Percentiles rank a stretch among this genome's conserved stretches.
Conservation (phyloP, 2,113 vertebrate species). For the Sarotherodon lohbergeri region DNA sequence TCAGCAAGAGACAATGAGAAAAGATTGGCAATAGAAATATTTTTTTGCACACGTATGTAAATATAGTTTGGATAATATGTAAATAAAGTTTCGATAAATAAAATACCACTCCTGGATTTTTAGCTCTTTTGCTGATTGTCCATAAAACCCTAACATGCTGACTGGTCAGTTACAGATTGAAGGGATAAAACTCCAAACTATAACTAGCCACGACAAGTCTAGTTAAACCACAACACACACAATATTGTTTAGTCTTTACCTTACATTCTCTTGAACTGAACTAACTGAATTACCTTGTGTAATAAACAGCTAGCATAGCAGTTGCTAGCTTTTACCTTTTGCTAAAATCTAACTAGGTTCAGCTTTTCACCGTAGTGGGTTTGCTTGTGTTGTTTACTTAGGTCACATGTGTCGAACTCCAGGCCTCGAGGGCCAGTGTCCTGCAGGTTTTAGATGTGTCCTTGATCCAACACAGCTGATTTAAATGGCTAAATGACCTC, state of each 20-base stretch:
- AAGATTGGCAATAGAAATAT: background rate
- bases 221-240: background rate
- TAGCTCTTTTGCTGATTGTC: background rate
- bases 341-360: background rate
- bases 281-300: background rate
- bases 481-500: no score
- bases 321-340: background rate
- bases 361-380: background rate
- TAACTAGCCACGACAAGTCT: background rate
- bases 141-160: background rate
- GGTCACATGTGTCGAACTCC: no score
- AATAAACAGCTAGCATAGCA: background rate
- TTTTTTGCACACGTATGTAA: background rate
- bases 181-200: background rate
- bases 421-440: no score
- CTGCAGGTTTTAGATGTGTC: no score
- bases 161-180: background rate
- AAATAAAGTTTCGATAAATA: background rate
- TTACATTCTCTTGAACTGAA: background rate
- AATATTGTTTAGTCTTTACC: background rate
- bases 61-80: background rate
- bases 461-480: no score
- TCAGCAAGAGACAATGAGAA: background rate
- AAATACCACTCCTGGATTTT: background rate
- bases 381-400: background rate